A percentile compares a stretch with the other conserved stretches of the same genome.
Conservation (phyloP, 64 coral and sea anemone genomes). For the Trachythela sp. region DNA sequence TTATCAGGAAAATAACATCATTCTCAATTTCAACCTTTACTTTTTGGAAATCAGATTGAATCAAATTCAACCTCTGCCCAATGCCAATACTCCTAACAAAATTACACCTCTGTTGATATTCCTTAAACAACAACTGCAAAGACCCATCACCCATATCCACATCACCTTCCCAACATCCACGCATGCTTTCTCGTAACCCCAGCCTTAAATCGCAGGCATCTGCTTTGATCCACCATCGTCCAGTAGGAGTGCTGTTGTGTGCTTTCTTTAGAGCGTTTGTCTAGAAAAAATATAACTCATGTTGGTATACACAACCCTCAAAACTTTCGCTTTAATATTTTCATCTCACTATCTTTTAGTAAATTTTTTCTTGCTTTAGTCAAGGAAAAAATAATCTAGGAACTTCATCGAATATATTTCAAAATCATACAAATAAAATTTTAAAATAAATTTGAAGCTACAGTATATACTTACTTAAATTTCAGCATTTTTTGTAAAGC, state of each 20-base stretch:
- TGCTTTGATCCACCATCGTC: no score
- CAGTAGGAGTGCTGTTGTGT: background rate
- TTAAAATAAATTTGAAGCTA: no score
- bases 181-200: background rate
- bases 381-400: no score
- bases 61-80: background rate
- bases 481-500: no score
- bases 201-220: background rate
- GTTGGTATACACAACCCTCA: no score
- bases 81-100: background rate
- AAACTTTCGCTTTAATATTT: no score
- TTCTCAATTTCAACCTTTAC: background rate
- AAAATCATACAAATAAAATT: no score
- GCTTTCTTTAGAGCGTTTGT: background rate
- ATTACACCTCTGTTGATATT: background rate
- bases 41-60: background rate
- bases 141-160: background rate
- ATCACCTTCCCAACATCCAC: background rate
- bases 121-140: background rate
- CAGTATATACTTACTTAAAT: no score
- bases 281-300: no score
- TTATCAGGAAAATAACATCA: background rate
- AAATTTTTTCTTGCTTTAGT: no score
- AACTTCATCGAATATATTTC: no score
- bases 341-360: no score